Conservation (phyloP, 2,113 vertebrate genomes). For the Cephalophus harveyi region DNA sequence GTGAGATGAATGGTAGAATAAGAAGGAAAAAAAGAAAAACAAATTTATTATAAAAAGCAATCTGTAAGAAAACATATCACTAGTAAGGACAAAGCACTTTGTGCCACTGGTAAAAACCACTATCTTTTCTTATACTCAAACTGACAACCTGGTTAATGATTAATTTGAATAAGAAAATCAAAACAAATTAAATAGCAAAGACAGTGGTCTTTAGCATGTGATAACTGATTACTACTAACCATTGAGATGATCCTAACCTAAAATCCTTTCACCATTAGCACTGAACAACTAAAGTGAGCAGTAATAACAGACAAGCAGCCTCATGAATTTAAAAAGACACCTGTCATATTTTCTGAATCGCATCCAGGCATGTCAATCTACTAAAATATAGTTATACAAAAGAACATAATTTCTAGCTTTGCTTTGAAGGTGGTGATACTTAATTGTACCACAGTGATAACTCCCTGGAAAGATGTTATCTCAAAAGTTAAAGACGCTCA, state of each 20-base stretch:
- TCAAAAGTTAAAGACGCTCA: background rate
- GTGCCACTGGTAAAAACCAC: background rate
- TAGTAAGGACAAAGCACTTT: background rate
- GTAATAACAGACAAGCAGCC: background rate
- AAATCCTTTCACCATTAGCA: background rate
- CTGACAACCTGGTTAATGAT: background rate
- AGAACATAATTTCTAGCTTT: background rate
- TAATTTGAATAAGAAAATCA: background rate
- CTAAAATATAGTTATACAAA: background rate
- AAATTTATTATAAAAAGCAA: constrained; percentile 30
- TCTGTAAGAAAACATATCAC: background rate
- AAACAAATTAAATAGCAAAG: background rate
- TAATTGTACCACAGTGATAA: background rate
- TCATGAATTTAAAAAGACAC: background rate
- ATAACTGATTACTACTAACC: background rate
- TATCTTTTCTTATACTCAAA: background rate
- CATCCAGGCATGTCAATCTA: background rate
- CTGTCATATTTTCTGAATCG: background rate
- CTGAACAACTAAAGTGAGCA: background rate
- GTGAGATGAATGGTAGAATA: constrained; percentile 6
- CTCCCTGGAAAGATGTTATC: background rate
- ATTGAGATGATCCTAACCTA: background rate
- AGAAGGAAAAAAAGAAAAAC: background rate
- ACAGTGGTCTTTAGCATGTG: background rate
- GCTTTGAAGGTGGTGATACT: background rate